Evolutionary conservation across 2,888 invertebrate species (phyloP).

Genomic region (Exephanes ischioxanthus): DNA sequence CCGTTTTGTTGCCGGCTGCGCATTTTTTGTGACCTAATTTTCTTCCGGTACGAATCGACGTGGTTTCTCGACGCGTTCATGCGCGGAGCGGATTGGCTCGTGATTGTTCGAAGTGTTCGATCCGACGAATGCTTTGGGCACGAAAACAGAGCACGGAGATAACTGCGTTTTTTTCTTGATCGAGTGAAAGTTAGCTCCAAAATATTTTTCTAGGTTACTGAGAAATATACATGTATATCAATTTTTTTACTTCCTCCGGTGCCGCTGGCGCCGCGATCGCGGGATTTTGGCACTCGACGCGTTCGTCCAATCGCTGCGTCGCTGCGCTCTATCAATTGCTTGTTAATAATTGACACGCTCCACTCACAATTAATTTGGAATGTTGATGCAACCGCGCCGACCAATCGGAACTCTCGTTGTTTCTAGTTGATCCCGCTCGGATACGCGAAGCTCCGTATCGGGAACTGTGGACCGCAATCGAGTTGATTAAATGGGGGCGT

Average conservation of each 20-base stretch:
- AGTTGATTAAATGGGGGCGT: neutral
- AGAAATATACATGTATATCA: neutral
- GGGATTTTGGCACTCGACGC: neutral
- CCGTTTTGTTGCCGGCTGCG: conserved; percentile 10
- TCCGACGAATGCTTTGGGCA: neutral
- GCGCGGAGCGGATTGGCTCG: neutral
- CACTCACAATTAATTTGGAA: conserved; percentile 34
- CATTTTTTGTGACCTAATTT: conserved; percentile 41
- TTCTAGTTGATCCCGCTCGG: neutral
- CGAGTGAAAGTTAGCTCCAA: neutral
- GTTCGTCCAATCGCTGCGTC: conserved; percentile 1
- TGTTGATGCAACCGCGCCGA: conserved; percentile 12
- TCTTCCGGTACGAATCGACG: neutral
- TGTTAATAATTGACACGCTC: conserved; percentile 30
- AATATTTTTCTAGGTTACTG: conserved; percentile 46
- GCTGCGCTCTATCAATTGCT: conserved; percentile 35
- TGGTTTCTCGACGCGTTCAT: neutral
- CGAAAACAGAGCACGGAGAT: neutral
- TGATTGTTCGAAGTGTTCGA: neutral
- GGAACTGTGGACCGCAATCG: neutral
- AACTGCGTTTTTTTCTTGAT: neutral
- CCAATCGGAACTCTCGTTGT: conserved; percentile 2
- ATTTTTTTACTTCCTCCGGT: neutral
- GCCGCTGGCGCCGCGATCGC: conserved; percentile 11
- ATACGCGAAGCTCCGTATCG: neutral